Percentiles rank a stretch among this genome's conserved stretches.
Evolutionary conservation across 2,888 invertebrate genomes (phyloP).

Genomic region (Caenorhabditis virilis): DNA sequence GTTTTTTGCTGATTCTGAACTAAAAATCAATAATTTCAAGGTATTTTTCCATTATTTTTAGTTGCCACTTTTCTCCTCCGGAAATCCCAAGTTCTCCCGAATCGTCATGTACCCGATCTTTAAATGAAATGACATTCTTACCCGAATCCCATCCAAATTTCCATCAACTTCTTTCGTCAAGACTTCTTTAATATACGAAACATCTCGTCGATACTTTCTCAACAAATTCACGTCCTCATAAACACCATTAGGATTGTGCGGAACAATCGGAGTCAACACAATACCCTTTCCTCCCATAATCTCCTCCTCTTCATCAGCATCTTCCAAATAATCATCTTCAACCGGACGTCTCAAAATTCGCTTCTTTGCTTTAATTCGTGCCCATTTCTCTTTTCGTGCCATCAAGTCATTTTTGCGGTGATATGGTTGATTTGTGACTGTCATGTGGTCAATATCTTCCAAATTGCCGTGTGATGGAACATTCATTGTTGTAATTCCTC

Average conservation of each 20-base stretch:
- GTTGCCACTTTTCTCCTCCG: no score
- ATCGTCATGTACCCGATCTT: no score
- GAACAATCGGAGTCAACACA: conserved; percentile 34
- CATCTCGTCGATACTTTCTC: conserved; percentile 37
- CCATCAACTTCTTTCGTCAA: conserved; percentile 23
- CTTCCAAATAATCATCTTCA: conserved; percentile 31
- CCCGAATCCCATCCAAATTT: conserved; percentile 32
- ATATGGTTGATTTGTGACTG: neutral
- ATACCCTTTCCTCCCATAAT: conserved; percentile 33
- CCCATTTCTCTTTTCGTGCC: conserved; percentile 34
- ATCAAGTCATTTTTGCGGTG: conserved; percentile 13
- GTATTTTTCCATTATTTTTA: no score
- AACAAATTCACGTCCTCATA: conserved; percentile 32
- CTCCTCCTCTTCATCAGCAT: conserved; percentile 33
- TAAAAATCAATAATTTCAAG: no score
- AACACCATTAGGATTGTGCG: conserved; percentile 20
- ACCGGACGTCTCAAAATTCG: conserved; percentile 26
- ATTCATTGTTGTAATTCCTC: conserved; percentile 10
- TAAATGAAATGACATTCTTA: no score
- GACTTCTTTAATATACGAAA: conserved; percentile 27
- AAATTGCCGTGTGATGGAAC: conserved; percentile 26
- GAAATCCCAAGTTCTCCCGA: no score
- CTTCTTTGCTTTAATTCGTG: conserved; percentile 36
- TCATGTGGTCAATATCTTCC: conserved; percentile 22
- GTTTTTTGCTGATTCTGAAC: no score